These are phyloP conservation scores for Criorhina ranunculi DNA, from an alignment of 2,888 invertebrate genomes.

Conservation along the genomic window DNA sequence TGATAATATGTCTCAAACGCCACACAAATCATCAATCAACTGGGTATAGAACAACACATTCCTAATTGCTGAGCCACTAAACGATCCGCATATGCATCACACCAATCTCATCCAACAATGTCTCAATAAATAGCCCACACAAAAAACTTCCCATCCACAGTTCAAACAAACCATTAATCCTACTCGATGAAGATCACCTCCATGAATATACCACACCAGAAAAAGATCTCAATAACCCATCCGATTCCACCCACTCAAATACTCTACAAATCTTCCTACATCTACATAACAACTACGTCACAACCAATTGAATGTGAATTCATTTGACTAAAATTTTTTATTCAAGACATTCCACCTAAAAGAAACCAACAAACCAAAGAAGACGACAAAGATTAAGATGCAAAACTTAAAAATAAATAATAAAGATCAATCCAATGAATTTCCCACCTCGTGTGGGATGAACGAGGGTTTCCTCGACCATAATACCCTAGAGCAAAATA, in stretches of 20 bases:
- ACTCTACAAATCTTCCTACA: not conserved
- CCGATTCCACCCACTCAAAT: conserved; percentile 38
- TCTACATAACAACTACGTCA: conserved; percentile 55
- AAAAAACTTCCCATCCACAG: conserved; percentile 1
- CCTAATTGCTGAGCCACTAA: conserved; percentile 7
- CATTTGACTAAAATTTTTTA: conserved; percentile 46
- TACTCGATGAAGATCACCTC: conserved; percentile 33
- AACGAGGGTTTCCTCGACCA: not conserved
- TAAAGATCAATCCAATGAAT: conserved; percentile 39
- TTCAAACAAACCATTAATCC: conserved; percentile 53
- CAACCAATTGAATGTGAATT: conserved; percentile 48
- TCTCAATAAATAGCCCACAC: conserved; percentile 15
- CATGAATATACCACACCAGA: conserved; percentile 16
- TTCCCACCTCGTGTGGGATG: conserved; percentile 33
- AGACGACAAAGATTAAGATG: not conserved
- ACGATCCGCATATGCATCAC: not conserved
- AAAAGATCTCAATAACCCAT: conserved; percentile 36
- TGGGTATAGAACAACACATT: conserved; percentile 7
- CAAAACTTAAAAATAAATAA: conserved; percentile 38
- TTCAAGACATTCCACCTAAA: conserved; percentile 43
- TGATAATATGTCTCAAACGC: conserved; percentile 13
- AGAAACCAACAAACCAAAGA: not conserved
- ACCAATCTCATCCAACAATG: not conserved
- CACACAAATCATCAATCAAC: conserved; percentile 1
- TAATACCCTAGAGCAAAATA: conserved; percentile 14